These are phyloP conservation scores for Echiichthys vipera DNA, from an alignment of 2,797 vertebrate species.

Conservation along the genomic window DNA sequence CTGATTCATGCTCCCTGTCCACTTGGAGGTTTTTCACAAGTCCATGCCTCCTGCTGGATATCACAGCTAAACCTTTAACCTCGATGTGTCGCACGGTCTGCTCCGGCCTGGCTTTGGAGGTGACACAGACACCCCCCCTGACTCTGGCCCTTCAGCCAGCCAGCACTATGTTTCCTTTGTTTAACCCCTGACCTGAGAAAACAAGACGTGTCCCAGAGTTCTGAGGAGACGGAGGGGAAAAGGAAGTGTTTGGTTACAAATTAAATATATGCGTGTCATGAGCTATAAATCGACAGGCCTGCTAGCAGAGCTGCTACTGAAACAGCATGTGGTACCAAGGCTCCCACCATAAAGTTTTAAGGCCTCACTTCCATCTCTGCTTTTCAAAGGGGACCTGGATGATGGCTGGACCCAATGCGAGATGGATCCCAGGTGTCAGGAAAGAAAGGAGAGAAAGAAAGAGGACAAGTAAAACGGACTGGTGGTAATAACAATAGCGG, in stretches of 20 bases:
- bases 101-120: slow-evolving; percentile 23
- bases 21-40: slow-evolving; percentile 40
- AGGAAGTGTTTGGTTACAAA: slow-evolving; percentile 99
- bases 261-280: slow-evolving; percentile 97
- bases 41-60: slow-evolving; percentile 47
- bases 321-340: slow-evolving; percentile 81
- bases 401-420: slow-evolving; percentile 53
- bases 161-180: slow-evolving; percentile 94
- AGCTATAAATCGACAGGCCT: slow-evolving; percentile 90
- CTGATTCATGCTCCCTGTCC: slow-evolving; percentile 29
- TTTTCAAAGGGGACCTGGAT: slow-evolving; percentile 73
- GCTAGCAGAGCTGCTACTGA: slow-evolving; percentile 85
- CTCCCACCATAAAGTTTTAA: slow-evolving; percentile 86
- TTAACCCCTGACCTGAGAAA: slow-evolving; percentile 97
- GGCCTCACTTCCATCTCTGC: slow-evolving; percentile 74
- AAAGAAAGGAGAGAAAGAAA: neutral
- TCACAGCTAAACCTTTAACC: slow-evolving; percentile 86
- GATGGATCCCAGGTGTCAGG: slow-evolving; percentile 69
- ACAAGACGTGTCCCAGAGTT: slow-evolving; percentile 92
- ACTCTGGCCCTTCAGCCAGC: slow-evolving; percentile 82
- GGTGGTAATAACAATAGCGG: too few species aligned
- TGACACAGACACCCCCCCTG: slow-evolving; percentile 53
- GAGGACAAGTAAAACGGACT: neutral
- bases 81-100: slow-evolving; percentile 67
- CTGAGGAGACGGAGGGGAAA: slow-evolving; percentile 90